Base-by-base conservation (phyloP, 2,888 invertebrate species). In the Celastrina argiolus region DNA sequence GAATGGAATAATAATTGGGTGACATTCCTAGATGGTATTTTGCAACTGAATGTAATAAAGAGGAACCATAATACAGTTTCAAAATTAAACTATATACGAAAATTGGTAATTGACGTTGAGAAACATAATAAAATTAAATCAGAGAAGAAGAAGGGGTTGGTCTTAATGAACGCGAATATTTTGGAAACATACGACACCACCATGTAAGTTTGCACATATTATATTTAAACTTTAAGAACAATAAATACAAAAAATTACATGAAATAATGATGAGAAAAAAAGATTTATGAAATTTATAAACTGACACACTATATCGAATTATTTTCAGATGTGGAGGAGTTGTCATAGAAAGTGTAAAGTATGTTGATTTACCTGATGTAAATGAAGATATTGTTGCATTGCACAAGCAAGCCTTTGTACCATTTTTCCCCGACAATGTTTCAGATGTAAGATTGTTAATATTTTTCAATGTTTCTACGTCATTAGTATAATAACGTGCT, bases 1-100 rank as follows among this genome's bases (percentile, higher is more conserved):
- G 76, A 81, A 41, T 97, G 96, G 96, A 89, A 92, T 22, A 92
- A 93, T 65, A 95, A 96, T 79, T 97, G 97, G 97, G 93, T 95
- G 0, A 93, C 95, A 4, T 94, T 96, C 73, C 89, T 97, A 74
- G 97, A 97, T 81, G 94, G 95, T 0, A 93, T 97, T 92, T 82
- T 97, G 14, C 97, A 97, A 84, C 92, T 96, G 68, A 91, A 93
- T 64, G 90, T 94, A n/a, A 76, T 96, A 14, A 92, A 92, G 34
- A 86, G 92, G 56, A 86, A 92, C 14, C 87, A 93, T 1, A 92
- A 94, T 63, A 89, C 92, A 0, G 85, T 95, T 0, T 87, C 93
- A 56, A 85, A 95, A 16, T 95, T 96, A 0, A 93, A 93, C 0
- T 74, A 74, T 4, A 78, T 86, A 2, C 75, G 76, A 63, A 75